Evolutionary conservation across 1,140 invertebrate genomes (phyloP).

Genomic region (Drosophila melanogaster): DNA sequence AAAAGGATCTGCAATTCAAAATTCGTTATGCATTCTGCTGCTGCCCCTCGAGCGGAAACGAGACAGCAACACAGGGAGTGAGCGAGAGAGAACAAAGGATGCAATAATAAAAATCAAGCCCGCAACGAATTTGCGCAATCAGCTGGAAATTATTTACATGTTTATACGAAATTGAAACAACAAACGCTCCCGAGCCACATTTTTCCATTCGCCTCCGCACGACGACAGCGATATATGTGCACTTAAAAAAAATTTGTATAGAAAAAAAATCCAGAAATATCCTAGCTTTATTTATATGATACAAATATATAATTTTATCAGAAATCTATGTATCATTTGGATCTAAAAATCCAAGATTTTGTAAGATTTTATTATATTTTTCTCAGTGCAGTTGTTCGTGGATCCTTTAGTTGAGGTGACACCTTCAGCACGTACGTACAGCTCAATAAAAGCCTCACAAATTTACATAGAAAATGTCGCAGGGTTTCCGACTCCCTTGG

Average conservation of each 20-base stretch:
- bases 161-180: slow-evolving; percentile 83
- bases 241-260: slow-evolving; percentile 13
- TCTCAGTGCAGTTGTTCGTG: slow-evolving; percentile 6
- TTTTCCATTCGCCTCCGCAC: slow-evolving; percentile 31
- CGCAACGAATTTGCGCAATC: slow-evolving; percentile 81
- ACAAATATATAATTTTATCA: too few species aligned
- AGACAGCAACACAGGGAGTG: slow-evolving; percentile 5
- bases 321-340: too few species aligned
- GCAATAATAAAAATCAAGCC: slow-evolving; percentile 82
- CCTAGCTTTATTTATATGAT: too few species aligned
- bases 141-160: slow-evolving; percentile 82
- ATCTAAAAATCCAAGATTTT: too few species aligned
- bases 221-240: slow-evolving; percentile 25
- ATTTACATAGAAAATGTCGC: slow-evolving; percentile 76
- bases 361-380: not conserved
- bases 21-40: slow-evolving; percentile 73
- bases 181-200: slow-evolving; percentile 52
- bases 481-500: not conserved
- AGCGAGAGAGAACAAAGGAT: slow-evolving; percentile 43
- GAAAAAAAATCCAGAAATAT: too few species aligned
- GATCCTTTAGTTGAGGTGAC: slow-evolving; percentile 15
- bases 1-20: slow-evolving; percentile 51
- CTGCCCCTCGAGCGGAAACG: not conserved
- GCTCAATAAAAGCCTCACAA: slow-evolving; percentile 71
- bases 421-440: slow-evolving; percentile 55